Base-by-base conservation (phyloP, 2,113 vertebrate genomes). In the Toxotes chatareus region DNA sequence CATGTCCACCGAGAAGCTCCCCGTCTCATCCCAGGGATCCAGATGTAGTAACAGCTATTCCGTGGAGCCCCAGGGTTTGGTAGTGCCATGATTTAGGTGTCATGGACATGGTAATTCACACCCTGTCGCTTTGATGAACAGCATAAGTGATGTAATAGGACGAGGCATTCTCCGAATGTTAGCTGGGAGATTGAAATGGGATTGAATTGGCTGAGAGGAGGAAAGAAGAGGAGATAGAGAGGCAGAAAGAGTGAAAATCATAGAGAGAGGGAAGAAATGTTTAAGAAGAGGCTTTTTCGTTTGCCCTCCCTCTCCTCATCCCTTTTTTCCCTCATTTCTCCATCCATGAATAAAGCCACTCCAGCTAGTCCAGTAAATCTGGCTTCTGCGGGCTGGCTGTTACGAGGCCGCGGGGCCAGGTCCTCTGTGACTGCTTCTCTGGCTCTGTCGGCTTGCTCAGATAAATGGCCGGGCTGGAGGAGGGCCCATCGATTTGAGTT, bases 401-500 rank as follows among this genome's bases (percentile, higher is more conserved):
- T 86, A 79, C 62, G 27, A 87, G 88, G 86, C 88, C 82, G 49
- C 2, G 17, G 73, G 87, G 87, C 87, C 89, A 68, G 80, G 86
- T 91, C 91, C 92, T 86, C 84, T 40, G 89, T 86, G 89, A 86
- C 86, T 79, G 80, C 91, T 91, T 90, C 90, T 61, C 76, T 60
- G 83, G 82, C 69, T 90, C 79, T 81, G 81, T 88, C n/a, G 61
- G 79, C 84, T 88, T 17, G 65, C 68, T 84, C 84, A 88, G 92
- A 93, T 93, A 89, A 94, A 93, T 92, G 82, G 83, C 85, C 27
- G 19, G 40, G 85, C 91, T 91, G 86, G 82, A 88, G 89, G 90
- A 92, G 88, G 84, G 88, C 85, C 79, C 91, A 94, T 94, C 87
- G 93, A 94, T 94, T 93, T 90, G 75, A 93, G 88, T 89, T 91